A percentile compares a stretch with the other conserved stretches of the same genome.
Conservation (phyloP, 1,140 invertebrate genomes). For the Helicoverpa zea region DNA sequence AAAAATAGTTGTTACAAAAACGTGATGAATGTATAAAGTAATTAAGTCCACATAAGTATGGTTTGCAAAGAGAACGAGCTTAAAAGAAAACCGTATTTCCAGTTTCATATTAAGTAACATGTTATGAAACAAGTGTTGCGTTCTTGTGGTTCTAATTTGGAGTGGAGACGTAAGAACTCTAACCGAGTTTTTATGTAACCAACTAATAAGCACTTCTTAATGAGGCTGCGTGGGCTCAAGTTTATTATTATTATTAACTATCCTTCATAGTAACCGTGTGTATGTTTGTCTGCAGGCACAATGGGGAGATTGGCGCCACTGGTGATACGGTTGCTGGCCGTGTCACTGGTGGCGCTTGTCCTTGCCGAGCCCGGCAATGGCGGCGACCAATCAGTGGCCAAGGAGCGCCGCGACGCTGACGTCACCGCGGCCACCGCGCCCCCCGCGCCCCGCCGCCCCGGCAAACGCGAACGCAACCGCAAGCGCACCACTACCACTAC, state of each 20-base stretch:
- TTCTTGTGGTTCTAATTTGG: no score
- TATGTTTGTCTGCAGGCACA: conserved; percentile 64
- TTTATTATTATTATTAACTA: background rate
- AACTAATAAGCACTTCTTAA: no score
- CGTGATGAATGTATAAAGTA: conserved; percentile 1
- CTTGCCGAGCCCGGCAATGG: conserved; percentile 67
- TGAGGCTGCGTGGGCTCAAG: background rate
- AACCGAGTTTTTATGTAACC: no score
- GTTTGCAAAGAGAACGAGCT: no score
- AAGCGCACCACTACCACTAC: conserved; percentile 74
- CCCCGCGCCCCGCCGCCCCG: conserved; percentile 48
- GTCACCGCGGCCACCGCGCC: conserved; percentile 46
- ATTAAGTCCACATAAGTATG: background rate
- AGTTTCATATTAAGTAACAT: no score
- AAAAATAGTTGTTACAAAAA: background rate
- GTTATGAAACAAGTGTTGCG: no score
- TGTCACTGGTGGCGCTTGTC: conserved; percentile 81
- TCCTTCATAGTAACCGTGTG: background rate
- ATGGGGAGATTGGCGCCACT: conserved; percentile 79
- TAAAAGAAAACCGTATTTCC: no score
- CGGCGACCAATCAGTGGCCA: conserved; percentile 44
- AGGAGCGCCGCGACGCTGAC: conserved; percentile 49
- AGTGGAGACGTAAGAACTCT: no score
- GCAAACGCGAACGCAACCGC: conserved; percentile 65
- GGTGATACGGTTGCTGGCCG: conserved; percentile 75